Evolutionary conservation across 1,140 invertebrate species (phyloP).

Genomic region (Babylonia areolata): DNA sequence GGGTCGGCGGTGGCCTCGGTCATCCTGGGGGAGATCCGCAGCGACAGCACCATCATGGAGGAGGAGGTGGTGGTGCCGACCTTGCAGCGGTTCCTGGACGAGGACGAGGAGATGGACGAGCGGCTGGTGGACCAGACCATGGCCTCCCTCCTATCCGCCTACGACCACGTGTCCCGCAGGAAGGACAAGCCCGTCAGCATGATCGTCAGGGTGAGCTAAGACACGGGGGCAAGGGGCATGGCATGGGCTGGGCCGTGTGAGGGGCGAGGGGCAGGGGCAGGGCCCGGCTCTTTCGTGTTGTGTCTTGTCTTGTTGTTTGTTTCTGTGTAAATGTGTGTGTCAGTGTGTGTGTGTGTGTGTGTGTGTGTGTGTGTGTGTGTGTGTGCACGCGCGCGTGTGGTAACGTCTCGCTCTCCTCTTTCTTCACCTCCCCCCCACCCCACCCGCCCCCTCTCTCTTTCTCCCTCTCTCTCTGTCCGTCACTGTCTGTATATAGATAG

Average conservation of each 20-base stretch:
- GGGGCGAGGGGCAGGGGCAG: not conserved
- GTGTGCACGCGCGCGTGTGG: not conserved
- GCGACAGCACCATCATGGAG: slow-evolving; percentile 14
- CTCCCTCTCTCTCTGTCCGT: too few relatives aligned
- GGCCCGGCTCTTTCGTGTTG: not conserved
- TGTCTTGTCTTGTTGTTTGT: not conserved
- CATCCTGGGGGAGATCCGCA: slow-evolving; percentile 14
- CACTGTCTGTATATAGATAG: too few relatives aligned
- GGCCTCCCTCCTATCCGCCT: slow-evolving; percentile 22
- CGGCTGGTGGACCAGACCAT: slow-evolving; percentile 17
- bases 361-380: not conserved
- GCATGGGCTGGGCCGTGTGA: too few relatives aligned
- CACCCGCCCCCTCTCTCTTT: too few relatives aligned
- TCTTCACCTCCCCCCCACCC: too few relatives aligned
- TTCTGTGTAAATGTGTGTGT: not conserved
- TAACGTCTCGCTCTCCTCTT: too few relatives aligned
- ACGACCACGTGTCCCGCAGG: slow-evolving; percentile 17
- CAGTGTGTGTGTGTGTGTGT: not conserved
- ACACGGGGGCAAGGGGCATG: not conserved
- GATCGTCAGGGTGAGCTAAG: slow-evolving; percentile 22
- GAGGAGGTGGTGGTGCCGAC: slow-evolving; percentile 26
- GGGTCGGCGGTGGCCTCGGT: slow-evolving; percentile 22
- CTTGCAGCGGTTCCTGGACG: not conserved
- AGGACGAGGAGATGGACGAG: slow-evolving; percentile 20
- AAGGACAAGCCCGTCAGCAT: not conserved